Evolutionary conservation across 2,888 invertebrate genomes (phyloP), one percentile per base, ranked within the genome.

Genomic region (Conus canariensis): DNA sequence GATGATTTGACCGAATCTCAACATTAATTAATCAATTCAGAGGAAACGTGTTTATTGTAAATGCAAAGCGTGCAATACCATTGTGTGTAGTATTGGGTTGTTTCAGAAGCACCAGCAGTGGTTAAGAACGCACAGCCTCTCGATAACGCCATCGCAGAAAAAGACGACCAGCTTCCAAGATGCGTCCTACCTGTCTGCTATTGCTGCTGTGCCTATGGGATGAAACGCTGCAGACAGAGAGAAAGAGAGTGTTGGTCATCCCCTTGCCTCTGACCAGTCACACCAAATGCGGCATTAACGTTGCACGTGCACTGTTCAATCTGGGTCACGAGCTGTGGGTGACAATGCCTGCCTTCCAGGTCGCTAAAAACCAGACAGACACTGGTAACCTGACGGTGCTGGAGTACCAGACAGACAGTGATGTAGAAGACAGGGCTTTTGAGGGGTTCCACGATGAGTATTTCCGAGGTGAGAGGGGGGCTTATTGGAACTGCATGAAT

Each of bases 281-380:
- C 90, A 90, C 89, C 14, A 86, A 83, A 19, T 91, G 90, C 77
- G 87, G 87, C n/a, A 90, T 80, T 74, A 90, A 91, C 87, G 89
- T 91, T 30, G 91, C 91, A 19, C 88, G 90, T 14, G 87, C 82
- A 9, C 89, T 91, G 64, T 77, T 70, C 5, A 74, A 64, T 5
- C 87, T 85, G 19, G 91, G 90, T 9, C 91, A 91, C 80, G 77
- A 91, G 85, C 67, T 88, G 58, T 91, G 91, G 91, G 45, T 91
- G 16, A 90, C 90, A 30, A 91, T 91, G 87, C 90, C 91, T 1
- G 91, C 82, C n/a, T 90, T 70, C 16, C 30, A 90, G 64, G 89
- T 89, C 16, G 60, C 25, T 19, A 82, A 60, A 30, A 45, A 58
- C 30, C 60, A 60, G 25, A 30, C 82, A 64, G 88, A 91, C 70